These are phyloP conservation scores for Alosa alosa DNA, from an alignment of 2,113 vertebrate genomes.

Conservation along the genomic window DNA sequence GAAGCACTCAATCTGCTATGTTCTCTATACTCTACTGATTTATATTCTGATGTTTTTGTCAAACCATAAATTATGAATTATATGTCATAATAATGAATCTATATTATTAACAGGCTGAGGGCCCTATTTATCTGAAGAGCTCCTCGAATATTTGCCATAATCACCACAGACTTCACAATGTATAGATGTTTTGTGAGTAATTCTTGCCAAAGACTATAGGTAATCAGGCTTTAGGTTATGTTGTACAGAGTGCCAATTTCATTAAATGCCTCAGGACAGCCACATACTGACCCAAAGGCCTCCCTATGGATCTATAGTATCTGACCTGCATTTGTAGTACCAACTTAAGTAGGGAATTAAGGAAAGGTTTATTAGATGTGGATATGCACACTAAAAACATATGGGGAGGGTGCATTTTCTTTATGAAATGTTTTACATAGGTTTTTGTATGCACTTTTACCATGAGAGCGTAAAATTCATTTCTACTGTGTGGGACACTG, in stretches of 20 bases:
- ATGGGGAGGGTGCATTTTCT: neutral
- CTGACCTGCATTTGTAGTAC: no score
- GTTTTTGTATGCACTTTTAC: neutral
- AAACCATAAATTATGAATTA: neutral
- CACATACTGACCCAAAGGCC: neutral
- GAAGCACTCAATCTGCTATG: neutral
- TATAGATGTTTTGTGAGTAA: neutral
- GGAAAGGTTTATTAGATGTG: neutral
- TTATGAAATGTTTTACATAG: neutral
- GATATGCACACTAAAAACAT: neutral
- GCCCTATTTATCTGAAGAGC: neutral
- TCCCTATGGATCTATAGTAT: neutral
- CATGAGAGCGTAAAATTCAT: neutral
- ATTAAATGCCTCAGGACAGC: neutral
- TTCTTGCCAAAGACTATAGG: neutral
- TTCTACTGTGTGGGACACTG: neutral
- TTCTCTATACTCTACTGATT: neutral
- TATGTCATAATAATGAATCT: neutral
- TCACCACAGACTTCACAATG: neutral
- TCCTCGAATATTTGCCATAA: neutral
- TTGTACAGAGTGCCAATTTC: neutral
- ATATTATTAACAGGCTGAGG: neutral
- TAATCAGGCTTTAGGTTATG: neutral
- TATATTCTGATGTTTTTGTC: neutral
- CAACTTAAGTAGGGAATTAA: neutral